These are phyloP conservation scores for Spodoptera frugiperda DNA, from an alignment of 1,140 invertebrate species.

Conservation along the genomic window DNA sequence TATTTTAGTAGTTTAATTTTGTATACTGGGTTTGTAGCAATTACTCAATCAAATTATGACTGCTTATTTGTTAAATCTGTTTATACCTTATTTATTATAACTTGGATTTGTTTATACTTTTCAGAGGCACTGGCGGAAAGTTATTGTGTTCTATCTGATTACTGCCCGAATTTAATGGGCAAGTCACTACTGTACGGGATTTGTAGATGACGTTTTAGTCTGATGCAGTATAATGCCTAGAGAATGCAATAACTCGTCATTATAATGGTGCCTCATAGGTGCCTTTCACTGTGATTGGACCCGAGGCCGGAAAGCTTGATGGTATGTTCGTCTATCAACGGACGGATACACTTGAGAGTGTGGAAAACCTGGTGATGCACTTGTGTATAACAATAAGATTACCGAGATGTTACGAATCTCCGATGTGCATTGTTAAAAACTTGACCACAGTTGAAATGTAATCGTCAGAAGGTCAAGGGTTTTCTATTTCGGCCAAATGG, in stretches of 20 bases:
- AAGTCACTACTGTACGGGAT: conserved; percentile 83
- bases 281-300: conserved; percentile 85
- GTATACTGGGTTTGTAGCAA: background rate
- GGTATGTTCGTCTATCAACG: conserved; percentile 77
- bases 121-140: conserved; percentile 93
- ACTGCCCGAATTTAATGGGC: conserved; percentile 72
- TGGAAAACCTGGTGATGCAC: conserved; percentile 86
- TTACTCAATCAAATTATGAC: background rate
- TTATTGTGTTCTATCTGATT: conserved; percentile 86
- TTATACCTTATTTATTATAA: conserved; percentile 37
- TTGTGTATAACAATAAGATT: conserved; percentile 60
- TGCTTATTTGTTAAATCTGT: conserved; percentile 33
- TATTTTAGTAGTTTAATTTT: conserved; percentile 3
- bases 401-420: conserved; percentile 57
- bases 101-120: conserved; percentile 84
- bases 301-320: conserved; percentile 85
- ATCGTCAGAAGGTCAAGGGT: conserved; percentile 82
- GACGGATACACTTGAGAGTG: conserved; percentile 84
- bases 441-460: conserved; percentile 80
- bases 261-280: conserved; percentile 84
- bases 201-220: conserved; percentile 73
- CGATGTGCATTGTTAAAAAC: conserved; percentile 84
- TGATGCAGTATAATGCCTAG: conserved; percentile 75
- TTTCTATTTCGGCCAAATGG: conserved; percentile 85
- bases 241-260: conserved; percentile 87